Evolutionary conservation across 2,888 invertebrate species (phyloP).

Genomic region (Aleiodes testaceus): DNA sequence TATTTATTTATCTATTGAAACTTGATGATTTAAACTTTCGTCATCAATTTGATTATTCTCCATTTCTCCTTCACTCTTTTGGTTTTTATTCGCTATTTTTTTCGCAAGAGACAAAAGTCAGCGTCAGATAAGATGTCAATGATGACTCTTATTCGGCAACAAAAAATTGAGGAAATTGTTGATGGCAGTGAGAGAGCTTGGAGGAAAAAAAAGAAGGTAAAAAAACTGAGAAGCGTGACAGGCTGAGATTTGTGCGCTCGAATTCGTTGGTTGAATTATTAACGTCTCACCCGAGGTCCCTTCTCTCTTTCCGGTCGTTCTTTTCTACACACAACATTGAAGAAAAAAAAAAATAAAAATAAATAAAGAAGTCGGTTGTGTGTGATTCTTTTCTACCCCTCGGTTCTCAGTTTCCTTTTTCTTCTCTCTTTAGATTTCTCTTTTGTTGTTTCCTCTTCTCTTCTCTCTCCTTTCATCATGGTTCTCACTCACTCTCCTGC

Average conservation of each 20-base stretch:
- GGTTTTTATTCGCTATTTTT: too few relatives aligned
- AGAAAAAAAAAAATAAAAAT: slow-evolving; percentile 20
- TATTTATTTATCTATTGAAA: too few relatives aligned
- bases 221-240: slow-evolving; percentile 38
- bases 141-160: background rate
- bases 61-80: too few relatives aligned
- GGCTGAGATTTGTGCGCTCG: slow-evolving; percentile 51
- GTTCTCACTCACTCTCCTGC: background rate
- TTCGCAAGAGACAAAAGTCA: slow-evolving; percentile 1
- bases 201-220: slow-evolving; percentile 35
- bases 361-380: slow-evolving; percentile 38
- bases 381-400: slow-evolving; percentile 41
- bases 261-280: slow-evolving; percentile 50
- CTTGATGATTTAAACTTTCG: too few relatives aligned
- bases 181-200: slow-evolving; percentile 3
- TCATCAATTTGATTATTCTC: too few relatives aligned
- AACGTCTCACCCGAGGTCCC: slow-evolving; percentile 36
- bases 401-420: slow-evolving; percentile 3
- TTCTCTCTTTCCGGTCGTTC: slow-evolving; percentile 38
- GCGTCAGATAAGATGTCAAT: background rate
- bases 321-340: slow-evolving; percentile 32
- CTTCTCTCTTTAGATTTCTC: background rate
- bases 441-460: background rate
- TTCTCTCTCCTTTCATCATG: background rate
- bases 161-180: background rate